Percentiles rank a stretch among this genome's conserved stretches.
Evolutionary conservation across 2,888 invertebrate species (phyloP).

Genomic region (Cephus pulcher): DNA sequence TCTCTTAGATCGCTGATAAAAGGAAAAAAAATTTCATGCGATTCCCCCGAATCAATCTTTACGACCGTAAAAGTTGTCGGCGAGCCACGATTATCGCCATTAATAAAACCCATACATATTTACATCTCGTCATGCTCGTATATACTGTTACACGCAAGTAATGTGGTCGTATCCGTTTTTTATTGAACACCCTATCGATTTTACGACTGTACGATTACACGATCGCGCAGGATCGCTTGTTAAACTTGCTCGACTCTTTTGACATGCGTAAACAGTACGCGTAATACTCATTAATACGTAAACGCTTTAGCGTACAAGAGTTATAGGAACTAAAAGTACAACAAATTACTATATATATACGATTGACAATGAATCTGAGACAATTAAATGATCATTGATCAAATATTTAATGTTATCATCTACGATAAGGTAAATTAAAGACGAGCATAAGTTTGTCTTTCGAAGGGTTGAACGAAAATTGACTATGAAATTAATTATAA

Average conservation of each 20-base stretch:
- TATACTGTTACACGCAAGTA: neutral
- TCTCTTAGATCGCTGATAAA: neutral
- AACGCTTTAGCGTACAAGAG: neutral
- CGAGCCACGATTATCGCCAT: neutral
- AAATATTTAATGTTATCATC: neutral
- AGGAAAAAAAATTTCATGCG: neutral
- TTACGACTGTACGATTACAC: neutral
- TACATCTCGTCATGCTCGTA: neutral
- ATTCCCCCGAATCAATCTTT: neutral
- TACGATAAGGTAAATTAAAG: neutral
- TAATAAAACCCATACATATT: neutral
- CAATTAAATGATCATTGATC: neutral
- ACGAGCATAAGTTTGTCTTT: neutral
- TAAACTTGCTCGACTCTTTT: neutral
- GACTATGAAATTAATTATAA: neutral
- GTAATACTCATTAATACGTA: neutral
- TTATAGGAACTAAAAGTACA: neutral
- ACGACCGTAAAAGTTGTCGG: neutral
- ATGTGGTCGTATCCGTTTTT: neutral
- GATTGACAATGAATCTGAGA: neutral
- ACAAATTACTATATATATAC: neutral
- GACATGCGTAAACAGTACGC: neutral
- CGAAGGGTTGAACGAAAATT: neutral
- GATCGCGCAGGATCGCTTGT: neutral
- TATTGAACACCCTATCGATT: neutral